Evolutionary conservation across 2,888 invertebrate species (phyloP).

Genomic region (Cybosia mesomella): DNA sequence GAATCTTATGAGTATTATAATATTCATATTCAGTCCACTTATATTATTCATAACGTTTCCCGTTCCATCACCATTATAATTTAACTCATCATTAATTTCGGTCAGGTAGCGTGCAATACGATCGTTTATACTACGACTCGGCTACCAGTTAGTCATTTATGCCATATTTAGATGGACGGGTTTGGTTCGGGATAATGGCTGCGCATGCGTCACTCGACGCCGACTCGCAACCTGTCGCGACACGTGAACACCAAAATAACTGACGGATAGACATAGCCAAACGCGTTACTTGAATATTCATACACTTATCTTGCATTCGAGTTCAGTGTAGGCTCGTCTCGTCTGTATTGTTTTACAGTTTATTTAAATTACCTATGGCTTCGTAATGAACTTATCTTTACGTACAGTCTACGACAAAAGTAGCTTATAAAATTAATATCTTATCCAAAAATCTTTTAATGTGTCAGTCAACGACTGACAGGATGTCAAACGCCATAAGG

Average conservation of each 20-base stretch:
- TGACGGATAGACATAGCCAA: slow-evolving; percentile 44
- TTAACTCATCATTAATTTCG: slow-evolving; percentile 31
- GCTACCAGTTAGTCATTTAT: slow-evolving; percentile 68
- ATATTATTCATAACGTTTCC: slow-evolving; percentile 8
- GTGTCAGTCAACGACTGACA: too few species aligned
- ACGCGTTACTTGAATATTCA: slow-evolving; percentile 40
- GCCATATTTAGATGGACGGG: slow-evolving; percentile 70
- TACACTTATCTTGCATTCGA: slow-evolving; percentile 38
- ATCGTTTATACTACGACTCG: slow-evolving; percentile 31
- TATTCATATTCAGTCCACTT: not conserved
- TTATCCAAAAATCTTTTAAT: too few species aligned
- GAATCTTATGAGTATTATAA: not conserved
- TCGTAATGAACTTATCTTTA: not conserved
- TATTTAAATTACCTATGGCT: not conserved
- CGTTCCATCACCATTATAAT: slow-evolving; percentile 9
- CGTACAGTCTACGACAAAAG: not conserved
- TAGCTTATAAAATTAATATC: too few species aligned
- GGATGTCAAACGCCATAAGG: too few species aligned
- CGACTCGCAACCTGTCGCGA: slow-evolving; percentile 62
- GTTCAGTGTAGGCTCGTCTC: not conserved
- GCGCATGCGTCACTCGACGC: slow-evolving; percentile 73
- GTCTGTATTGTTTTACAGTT: not conserved
- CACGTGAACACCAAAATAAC: slow-evolving; percentile 60
- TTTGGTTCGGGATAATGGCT: slow-evolving; percentile 67
- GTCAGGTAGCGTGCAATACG: slow-evolving; percentile 32